phyloP scores from a whole-genome alignment of 2,113 vertebrate species.

The Scalopus aquaticus region DNA sequence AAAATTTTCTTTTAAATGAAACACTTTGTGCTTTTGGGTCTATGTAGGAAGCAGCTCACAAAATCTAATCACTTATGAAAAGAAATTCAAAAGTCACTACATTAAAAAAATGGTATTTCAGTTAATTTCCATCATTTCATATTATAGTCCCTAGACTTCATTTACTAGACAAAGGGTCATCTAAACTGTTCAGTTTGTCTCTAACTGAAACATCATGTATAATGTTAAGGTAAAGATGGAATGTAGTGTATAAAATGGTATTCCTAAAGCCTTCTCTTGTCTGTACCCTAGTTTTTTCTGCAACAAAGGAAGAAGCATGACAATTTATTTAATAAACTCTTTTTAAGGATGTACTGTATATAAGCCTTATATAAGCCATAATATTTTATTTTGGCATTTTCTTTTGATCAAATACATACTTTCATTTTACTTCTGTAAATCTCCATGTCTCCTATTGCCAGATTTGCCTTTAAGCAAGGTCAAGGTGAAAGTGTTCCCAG shows the following conservation, averaged over 20 bases:
- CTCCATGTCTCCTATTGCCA: not conserved
- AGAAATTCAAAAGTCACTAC: not conserved
- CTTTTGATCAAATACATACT: not conserved
- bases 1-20: constrained; percentile 58
- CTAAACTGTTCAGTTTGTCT: not conserved
- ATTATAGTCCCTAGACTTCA: not conserved
- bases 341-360: not conserved
- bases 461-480: constrained; percentile 53
- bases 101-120: constrained; percentile 41
- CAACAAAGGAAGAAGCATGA: not conserved
- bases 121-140: constrained; percentile 16
- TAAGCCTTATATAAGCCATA: not conserved
- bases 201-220: constrained; percentile 1
- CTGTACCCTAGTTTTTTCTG: not conserved
- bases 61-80: constrained; percentile 54
- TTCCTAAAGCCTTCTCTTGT: not conserved
- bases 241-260: constrained; percentile 21
- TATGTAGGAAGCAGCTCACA: constrained; percentile 45
- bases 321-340: constrained; percentile 4
- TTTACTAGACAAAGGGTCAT: not conserved
- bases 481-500: constrained; percentile 29
- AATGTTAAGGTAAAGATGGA: not conserved
- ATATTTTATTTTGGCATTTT: not conserved
- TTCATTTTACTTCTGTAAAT: not conserved
- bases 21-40: not conserved